Evolutionary conservation across 2,888 invertebrate genomes (phyloP), one percentile per base, ranked within the genome.

Genomic region (Drosophila dives): DNA sequence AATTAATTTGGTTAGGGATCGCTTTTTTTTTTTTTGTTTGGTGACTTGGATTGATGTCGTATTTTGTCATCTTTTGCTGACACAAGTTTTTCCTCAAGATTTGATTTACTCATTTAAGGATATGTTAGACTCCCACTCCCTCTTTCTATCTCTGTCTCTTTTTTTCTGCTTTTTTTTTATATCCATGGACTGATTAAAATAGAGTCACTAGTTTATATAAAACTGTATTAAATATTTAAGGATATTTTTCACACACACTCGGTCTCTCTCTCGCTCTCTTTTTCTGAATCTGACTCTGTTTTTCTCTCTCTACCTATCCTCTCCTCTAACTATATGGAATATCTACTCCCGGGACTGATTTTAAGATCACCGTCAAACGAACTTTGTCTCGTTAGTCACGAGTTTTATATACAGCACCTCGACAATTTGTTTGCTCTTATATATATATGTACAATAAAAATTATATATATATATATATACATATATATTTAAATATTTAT

Each of bases 321-420:
- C n/a, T n/a, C n/a, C 26, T 26, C 3, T 26, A 26, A 4, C 29
- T 29, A 29, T 29, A 29, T 29, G 20, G 20, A 7, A 8, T 45
- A 23, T 45, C 20, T 20, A 7, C 23, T 20, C 20, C 45, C 10
- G 34, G 36, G 23, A 11, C 45, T 26, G 40, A 29, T 38, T 42
- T 20, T 17, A 64, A 40, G 76, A 54, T 59, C 63, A 64, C 33
- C 12, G 53, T 38, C 56, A 49, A 74, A 75, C 75, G 55, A 72
- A 89, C 78, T 56, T 72, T 78, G 56, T 71, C 59, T 87, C 71
- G 76, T 84, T 81, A 89, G 89, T 89, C 89, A 83, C 85, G 69
- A 83, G 85, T 64, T 77, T 69, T 71, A 60, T 82, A 62, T 79
- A 59, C 64, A 62, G 29, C 48, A 32, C 29, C 61, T 70, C 62